Percentiles rank a stretch among this genome's conserved stretches.
phyloP scores from a whole-genome alignment of 2,888 invertebrate genomes.

The Lymantria dispar region DNA sequence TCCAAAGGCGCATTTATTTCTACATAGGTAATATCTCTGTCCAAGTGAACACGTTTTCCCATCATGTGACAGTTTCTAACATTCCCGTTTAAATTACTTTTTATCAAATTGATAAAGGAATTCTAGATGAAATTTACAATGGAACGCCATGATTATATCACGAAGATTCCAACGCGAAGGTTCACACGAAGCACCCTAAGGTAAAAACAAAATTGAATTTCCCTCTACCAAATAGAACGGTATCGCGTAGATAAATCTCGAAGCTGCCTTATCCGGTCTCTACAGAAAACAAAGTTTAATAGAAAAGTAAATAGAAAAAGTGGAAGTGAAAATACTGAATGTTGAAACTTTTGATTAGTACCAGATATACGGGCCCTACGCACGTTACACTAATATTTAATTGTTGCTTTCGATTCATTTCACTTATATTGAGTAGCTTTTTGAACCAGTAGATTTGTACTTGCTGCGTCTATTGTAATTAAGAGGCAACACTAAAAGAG shows the following conservation, averaged over 20 bases:
- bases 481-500: too few relatives aligned
- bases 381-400: conserved; percentile 40
- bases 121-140: too few relatives aligned
- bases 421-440: too few relatives aligned
- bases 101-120: too few relatives aligned
- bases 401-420: background rate
- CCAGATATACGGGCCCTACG: conserved; percentile 40
- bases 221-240: conserved; percentile 71
- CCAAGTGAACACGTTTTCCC: too few relatives aligned
- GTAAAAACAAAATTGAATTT: conserved; percentile 80
- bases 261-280: conserved; percentile 66
- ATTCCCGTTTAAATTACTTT: too few relatives aligned
- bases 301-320: conserved; percentile 77
- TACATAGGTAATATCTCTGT: too few relatives aligned
- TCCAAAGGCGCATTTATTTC: too few relatives aligned
- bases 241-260: conserved; percentile 78
- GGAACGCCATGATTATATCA: conserved; percentile 7
- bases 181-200: conserved; percentile 68
- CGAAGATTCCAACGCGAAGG: conserved; percentile 62
- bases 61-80: too few relatives aligned
- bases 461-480: too few relatives aligned
- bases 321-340: conserved; percentile 65
- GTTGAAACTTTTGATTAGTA: conserved; percentile 66
- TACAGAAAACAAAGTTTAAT: conserved; percentile 77
- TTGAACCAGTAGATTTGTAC: too few relatives aligned